Percentiles rank a stretch among this genome's conserved stretches.
These are phyloP conservation scores for Drosophila kanekoi DNA, from an alignment of 2,888 invertebrate species.

Conservation along the genomic window DNA sequence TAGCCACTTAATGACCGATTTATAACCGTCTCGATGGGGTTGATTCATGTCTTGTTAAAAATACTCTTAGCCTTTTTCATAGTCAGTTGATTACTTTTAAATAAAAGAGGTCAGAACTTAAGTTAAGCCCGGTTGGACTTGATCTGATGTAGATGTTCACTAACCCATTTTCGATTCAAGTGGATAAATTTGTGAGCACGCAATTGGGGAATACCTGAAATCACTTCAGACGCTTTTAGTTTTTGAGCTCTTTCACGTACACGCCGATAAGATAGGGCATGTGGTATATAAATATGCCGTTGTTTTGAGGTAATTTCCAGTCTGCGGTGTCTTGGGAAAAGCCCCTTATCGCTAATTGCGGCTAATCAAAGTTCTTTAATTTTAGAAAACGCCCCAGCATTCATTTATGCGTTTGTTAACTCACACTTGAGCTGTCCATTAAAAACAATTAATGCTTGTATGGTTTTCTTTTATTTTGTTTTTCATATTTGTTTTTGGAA, in stretches of 20 bases:
- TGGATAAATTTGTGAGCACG: constrained; percentile 1
- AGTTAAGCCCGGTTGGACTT: no score
- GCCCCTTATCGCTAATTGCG: constrained; percentile 13
- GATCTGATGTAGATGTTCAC: not conserved
- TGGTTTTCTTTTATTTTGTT: not conserved
- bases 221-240: constrained; percentile 14
- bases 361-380: constrained; percentile 22
- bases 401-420: constrained; percentile 19
- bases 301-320: constrained; percentile 2
- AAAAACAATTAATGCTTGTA: constrained; percentile 23
- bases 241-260: not conserved
- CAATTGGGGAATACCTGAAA: constrained; percentile 33
- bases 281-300: not conserved
- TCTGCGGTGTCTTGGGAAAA: constrained; percentile 10
- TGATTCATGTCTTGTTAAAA: no score
- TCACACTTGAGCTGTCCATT: constrained; percentile 7
- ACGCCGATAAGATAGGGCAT: constrained; percentile 32
- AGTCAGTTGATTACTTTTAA: no score
- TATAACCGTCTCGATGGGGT: not conserved
- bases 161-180: not conserved
- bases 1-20: not conserved
- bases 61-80: no score
- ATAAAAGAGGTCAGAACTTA: no score
- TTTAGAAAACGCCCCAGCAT: not conserved
- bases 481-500: not conserved